Evolutionary conservation across 1,140 invertebrate genomes (phyloP).

Genomic region (Adelges cooleyi): DNA sequence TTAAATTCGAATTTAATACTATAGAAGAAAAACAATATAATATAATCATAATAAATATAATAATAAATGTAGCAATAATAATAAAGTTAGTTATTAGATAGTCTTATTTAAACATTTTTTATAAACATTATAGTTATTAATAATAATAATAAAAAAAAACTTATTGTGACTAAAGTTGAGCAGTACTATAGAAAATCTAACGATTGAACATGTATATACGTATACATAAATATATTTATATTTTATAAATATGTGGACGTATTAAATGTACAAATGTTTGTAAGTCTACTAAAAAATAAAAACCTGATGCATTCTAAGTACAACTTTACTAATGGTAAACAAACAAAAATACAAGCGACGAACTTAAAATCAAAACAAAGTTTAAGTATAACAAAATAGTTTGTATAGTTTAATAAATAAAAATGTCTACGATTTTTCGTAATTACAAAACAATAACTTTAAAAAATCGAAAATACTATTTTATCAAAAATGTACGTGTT

Average conservation of each 20-base stretch:
- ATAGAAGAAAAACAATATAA: background rate
- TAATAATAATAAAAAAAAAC: constrained; percentile 11
- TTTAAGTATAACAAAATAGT: background rate
- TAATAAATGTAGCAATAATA: background rate
- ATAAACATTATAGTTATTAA: background rate
- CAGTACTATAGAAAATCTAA: constrained; percentile 14
- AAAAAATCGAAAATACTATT: constrained; percentile 4
- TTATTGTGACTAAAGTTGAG: constrained; percentile 18
- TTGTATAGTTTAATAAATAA: background rate
- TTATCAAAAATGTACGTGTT: background rate
- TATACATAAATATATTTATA: background rate
- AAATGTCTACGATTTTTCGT: background rate
- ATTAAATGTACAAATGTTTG: background rate
- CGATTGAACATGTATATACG: background rate
- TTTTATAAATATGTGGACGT: no score
- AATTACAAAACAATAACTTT: background rate
- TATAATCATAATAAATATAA: background rate
- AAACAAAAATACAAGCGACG: background rate
- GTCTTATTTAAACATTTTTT: background rate
- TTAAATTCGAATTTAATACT: constrained; percentile 2
- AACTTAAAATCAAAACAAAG: background rate
- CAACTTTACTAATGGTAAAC: background rate
- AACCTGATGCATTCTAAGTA: background rate
- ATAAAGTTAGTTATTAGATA: no score
- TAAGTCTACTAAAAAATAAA: constrained; percentile 4